These are phyloP conservation scores for Atopsyche davidsoni DNA, from an alignment of 1,140 invertebrate genomes.

Conservation along the genomic window DNA sequence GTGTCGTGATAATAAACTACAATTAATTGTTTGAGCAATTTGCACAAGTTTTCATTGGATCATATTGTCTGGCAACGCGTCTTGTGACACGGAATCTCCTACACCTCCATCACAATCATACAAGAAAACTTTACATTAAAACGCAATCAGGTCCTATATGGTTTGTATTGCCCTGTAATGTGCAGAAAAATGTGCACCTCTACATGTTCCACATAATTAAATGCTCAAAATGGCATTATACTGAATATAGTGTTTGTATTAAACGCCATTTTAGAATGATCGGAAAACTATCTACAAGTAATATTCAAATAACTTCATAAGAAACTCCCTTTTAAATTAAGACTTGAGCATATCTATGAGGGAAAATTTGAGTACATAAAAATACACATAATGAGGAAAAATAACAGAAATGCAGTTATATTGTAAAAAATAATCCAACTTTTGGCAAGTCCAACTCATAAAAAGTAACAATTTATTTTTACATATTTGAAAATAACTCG, in stretches of 20 bases:
- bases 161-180: neutral
- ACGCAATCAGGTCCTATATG: conserved; percentile 2
- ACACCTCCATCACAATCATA: too few species aligned
- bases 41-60: conserved; percentile 3
- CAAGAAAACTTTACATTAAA: conserved; percentile 1
- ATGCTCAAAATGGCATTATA: neutral
- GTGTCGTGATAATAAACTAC: too few species aligned
- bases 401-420: neutral
- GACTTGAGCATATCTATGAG: too few species aligned
- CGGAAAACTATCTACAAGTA: conserved; percentile 13
- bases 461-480: neutral
- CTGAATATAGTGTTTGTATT: conserved; percentile 3
- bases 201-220: neutral
- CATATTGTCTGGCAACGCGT: conserved; percentile 14
- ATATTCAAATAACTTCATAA: too few species aligned
- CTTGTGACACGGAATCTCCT: neutral
- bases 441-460: neutral
- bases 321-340: too few species aligned
- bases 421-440: neutral
- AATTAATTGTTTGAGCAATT: conserved; percentile 23
- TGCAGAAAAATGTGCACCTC: neutral
- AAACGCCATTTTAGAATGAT: conserved; percentile 13
- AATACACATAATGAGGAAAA: too few species aligned
- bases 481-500: neutral
- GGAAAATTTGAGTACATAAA: too few species aligned